A percentile compares a stretch with the other conserved stretches of the same genome.
These are phyloP conservation scores for Pseudochirops corinnae DNA, from an alignment of 2,797 vertebrate genomes.

Conservation along the genomic window DNA sequence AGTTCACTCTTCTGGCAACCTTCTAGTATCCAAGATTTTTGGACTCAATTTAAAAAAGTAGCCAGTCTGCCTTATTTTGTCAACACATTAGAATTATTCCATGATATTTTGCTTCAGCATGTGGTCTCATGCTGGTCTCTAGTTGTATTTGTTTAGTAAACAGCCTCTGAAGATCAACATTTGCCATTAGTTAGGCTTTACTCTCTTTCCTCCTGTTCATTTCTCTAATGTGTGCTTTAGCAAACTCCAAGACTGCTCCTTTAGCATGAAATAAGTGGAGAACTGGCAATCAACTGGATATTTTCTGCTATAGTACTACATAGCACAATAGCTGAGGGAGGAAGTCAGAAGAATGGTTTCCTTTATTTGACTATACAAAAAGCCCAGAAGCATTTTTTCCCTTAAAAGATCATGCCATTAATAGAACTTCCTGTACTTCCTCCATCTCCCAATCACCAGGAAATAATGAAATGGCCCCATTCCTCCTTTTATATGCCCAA, in stretches of 20 bases:
- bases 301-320: neutral
- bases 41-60: neutral
- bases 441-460: neutral
- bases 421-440: neutral
- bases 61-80: slow-evolving; percentile 12
- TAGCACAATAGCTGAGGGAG: neutral
- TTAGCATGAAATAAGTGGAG: neutral
- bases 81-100: slow-evolving; percentile 29
- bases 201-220: neutral
- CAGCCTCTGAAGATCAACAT: neutral
- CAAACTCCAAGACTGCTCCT: slow-evolving; percentile 10
- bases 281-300: neutral
- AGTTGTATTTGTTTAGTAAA: slow-evolving; percentile 25
- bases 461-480: neutral
- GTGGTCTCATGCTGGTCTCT: slow-evolving; percentile 5
- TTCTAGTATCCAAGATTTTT: slow-evolving; percentile 1
- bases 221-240: neutral
- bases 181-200: slow-evolving; percentile 37
- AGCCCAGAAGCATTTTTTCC: neutral
- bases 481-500: too few species aligned
- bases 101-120: slow-evolving; percentile 18
- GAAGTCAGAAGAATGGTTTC: neutral
- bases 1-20: neutral
- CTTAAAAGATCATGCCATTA: neutral
- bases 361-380: neutral